Percentiles rank a stretch among this genome's conserved stretches.
Conservation (phyloP, 2,797 vertebrate species). For the Acanthurus leucopareius region DNA sequence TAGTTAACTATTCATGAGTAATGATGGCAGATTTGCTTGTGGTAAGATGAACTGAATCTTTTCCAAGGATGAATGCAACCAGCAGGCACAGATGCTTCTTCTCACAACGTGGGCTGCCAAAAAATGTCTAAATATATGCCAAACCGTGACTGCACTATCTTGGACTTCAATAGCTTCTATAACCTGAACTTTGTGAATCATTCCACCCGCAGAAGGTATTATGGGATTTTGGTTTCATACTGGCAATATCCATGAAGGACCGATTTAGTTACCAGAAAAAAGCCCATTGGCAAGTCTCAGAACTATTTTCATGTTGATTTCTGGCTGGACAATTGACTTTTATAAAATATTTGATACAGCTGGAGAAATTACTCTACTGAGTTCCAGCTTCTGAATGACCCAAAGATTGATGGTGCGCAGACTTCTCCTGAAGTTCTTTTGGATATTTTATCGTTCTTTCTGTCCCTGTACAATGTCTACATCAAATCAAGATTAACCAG, state of each 20-base stretch:
- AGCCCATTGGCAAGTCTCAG: conserved; percentile 34
- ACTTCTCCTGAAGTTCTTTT: conserved; percentile 15
- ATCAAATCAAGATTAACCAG: conserved; percentile 29
- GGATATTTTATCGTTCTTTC: not conserved
- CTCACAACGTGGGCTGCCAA: conserved; percentile 32
- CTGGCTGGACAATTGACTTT: conserved; percentile 34
- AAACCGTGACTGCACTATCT: conserved; percentile 40
- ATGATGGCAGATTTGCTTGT: conserved; percentile 23
- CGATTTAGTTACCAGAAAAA: conserved; percentile 37
- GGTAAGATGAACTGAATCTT: conserved; percentile 37
- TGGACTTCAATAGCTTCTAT: conserved; percentile 44
- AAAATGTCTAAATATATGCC: conserved; percentile 45
- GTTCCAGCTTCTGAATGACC: conserved; percentile 25
- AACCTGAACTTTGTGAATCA: conserved; percentile 61
- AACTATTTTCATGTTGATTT: conserved; percentile 61
- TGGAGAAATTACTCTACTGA: conserved; percentile 21
- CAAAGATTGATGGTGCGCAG: conserved; percentile 23
- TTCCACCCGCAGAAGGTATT: conserved; percentile 42
- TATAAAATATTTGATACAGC: conserved; percentile 48
- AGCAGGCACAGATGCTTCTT: conserved; percentile 39
- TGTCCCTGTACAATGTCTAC: conserved; percentile 8
- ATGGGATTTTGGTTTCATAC: conserved; percentile 50
- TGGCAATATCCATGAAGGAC: conserved; percentile 30
- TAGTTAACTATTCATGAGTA: conserved; percentile 44
- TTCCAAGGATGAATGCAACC: conserved; percentile 41